Percentiles rank a stretch among this genome's conserved stretches.
These are phyloP conservation scores for Leptinotarsa tumamoca DNA, from an alignment of 2,888 invertebrate genomes.

Conservation along the genomic window DNA sequence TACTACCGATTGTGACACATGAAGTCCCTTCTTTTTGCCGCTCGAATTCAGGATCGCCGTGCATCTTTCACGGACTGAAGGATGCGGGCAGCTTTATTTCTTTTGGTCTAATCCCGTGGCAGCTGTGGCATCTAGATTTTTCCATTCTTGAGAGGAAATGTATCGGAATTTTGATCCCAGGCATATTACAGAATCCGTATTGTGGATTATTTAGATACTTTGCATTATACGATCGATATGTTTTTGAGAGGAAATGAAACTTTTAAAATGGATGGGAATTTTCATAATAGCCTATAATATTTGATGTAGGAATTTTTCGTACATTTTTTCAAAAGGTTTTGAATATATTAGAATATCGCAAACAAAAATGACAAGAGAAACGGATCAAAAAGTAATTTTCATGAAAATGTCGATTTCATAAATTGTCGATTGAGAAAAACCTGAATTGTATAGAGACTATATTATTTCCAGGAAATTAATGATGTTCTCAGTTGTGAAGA, in stretches of 20 bases:
- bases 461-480: too few species aligned
- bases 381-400: too few species aligned
- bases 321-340: too few species aligned
- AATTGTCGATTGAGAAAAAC: too few species aligned
- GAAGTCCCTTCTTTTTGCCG: conserved; percentile 1
- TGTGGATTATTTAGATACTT: conserved; percentile 8
- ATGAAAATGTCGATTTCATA: too few species aligned
- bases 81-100: conserved; percentile 2
- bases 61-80: conserved; percentile 12
- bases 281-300: too few species aligned
- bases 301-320: too few species aligned
- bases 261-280: background rate
- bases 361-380: too few species aligned
- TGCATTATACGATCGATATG: background rate
- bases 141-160: background rate
- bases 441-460: too few species aligned
- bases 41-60: background rate
- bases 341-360: too few species aligned
- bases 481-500: too few species aligned
- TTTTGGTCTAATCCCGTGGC: conserved; percentile 8
- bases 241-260: background rate
- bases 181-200: background rate
- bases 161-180: background rate
- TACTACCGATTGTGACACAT: conserved; percentile 19
- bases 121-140: conserved; percentile 10